Evolutionary conservation across 1,140 invertebrate species (phyloP), one percentile per base, ranked within the genome.

Genomic region (Drosophila novamexicana): DNA sequence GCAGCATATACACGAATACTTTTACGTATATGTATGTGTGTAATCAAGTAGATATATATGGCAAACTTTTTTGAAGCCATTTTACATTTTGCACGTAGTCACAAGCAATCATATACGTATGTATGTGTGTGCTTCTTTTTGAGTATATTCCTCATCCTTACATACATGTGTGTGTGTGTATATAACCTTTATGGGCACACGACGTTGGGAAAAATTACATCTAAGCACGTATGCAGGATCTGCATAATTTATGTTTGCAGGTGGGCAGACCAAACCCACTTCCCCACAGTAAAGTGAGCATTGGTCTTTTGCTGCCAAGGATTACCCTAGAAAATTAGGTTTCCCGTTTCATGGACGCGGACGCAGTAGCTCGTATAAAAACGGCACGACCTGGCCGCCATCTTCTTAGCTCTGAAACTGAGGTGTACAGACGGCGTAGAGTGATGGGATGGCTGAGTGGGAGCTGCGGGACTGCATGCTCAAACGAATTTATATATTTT

Each of bases 261-360:
- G 83, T 74, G 68, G 67, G 65, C 67, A 50, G 69, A 54, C 47
- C 57, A 71, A 34, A 32, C 45, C 22, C 32, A 39, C 34, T 16
- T 7, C 14, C 56, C 12, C n/a, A 8, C 59, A 37, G 68, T 22
- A 53, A 56, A 56, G 44, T 37, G 56, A 44, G 29, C 71, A 18
- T 56, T 50, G 50, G 57, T 57, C 54, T 68, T 65, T 42, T 54
- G 63, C 75, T 88, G 83, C 49, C 75, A 45, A 70, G 89, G 81
- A 91, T 91, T 91, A 91, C 85, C 76, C 79, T 89, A 91, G 89
- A 89, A 91, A 91, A 91, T 91, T 91, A 91, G 84, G 77, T 91
- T 88, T 91, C 57, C 78, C 65, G 77, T 85, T 90, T 85, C 65
- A 85, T 79, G 84, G 73, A 71, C 78, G 77, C 71, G 79, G 73